These are phyloP conservation scores for Phaethon lepturus DNA, from an alignment of 2,113 vertebrate species.

Conservation along the genomic window DNA sequence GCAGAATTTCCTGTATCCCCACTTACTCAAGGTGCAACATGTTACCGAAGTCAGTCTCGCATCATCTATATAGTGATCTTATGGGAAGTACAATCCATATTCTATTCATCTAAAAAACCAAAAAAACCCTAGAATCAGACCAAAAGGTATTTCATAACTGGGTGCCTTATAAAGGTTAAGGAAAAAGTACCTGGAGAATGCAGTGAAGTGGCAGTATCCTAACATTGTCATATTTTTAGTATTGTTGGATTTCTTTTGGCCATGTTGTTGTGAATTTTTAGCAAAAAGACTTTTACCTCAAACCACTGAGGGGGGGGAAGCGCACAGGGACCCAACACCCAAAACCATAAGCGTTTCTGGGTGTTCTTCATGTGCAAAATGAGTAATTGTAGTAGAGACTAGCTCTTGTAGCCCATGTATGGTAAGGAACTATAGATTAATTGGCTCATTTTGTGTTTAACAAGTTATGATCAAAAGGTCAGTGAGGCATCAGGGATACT, in stretches of 20 bases:
- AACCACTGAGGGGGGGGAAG: not conserved
- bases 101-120: not conserved
- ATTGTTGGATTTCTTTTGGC: not conserved
- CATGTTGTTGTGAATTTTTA: not conserved
- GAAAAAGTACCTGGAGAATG: not conserved
- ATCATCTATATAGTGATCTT: not conserved
- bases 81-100: not conserved
- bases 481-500: not conserved
- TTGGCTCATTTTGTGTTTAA: not conserved
- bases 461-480: not conserved
- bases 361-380: not conserved
- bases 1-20: not conserved
- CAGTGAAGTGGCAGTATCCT: not conserved
- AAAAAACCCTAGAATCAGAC: not conserved
- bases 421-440: not conserved
- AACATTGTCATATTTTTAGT: not conserved
- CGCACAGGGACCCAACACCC: fast-evolving
- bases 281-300: not conserved
- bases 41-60: not conserved
- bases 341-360: not conserved
- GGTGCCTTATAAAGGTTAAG: not conserved
- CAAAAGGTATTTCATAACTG: not conserved
- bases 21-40: not conserved
- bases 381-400: not conserved
- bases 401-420: not conserved